Percentiles rank a stretch among this genome's conserved stretches.
phyloP scores from a whole-genome alignment of 2,113 vertebrate species.

The Rhagologus leucostigma region DNA sequence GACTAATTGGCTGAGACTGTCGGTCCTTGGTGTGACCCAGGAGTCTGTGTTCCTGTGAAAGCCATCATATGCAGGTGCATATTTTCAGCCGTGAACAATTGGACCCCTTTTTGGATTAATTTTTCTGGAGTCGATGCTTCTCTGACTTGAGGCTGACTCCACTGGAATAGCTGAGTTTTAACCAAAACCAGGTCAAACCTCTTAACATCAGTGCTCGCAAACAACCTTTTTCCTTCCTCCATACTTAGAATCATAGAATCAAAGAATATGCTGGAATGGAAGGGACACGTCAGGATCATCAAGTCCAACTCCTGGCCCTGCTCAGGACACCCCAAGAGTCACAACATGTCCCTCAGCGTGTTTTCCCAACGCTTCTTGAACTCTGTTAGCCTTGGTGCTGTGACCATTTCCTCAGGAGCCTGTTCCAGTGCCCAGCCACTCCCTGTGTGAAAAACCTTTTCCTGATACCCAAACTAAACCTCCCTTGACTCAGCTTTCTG shows the following conservation, averaged over 20 bases:
- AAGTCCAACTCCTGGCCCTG: neutral
- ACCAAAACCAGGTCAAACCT: neutral
- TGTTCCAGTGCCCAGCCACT: neutral
- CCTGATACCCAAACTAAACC: neutral
- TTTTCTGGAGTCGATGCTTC: rapidly evolving
- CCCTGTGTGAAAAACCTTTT: neutral
- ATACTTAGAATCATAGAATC: neutral
- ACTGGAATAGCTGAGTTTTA: neutral
- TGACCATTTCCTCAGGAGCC: neutral
- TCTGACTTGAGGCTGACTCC: neutral
- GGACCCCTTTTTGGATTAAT: neutral
- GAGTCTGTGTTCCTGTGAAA: neutral
- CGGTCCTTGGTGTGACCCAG: neutral
- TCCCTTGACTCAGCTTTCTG: neutral
- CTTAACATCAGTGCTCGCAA: neutral
- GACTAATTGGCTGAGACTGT: neutral
- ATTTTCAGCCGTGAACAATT: neutral
- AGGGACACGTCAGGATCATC: neutral
- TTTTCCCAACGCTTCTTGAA: neutral
- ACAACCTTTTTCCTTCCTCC: neutral
- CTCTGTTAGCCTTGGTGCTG: neutral
- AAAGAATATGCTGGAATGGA: neutral
- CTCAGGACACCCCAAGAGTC: neutral
- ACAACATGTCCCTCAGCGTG: neutral
- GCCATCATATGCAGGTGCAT: neutral